A percentile compares a stretch with the other conserved stretches of the same genome.
These are phyloP conservation scores for Chelonia mydas DNA, from an alignment of 2,797 vertebrate genomes.

Conservation along the genomic window DNA sequence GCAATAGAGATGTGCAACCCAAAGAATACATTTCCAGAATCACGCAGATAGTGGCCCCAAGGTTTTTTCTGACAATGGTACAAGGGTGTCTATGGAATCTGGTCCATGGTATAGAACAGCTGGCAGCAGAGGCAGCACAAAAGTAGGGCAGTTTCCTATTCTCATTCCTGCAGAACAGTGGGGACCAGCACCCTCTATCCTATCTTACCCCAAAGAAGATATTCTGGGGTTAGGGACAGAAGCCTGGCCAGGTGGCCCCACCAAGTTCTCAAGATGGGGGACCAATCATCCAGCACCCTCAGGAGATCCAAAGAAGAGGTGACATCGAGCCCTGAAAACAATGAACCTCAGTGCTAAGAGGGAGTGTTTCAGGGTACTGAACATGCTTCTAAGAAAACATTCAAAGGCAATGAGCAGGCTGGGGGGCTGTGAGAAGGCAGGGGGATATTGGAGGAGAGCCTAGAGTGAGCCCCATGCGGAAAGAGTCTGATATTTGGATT, in stretches of 20 bases:
- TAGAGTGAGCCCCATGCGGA: not conserved
- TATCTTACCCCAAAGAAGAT: not conserved
- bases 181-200: not conserved
- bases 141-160: not conserved
- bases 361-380: not conserved
- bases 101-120: not conserved
- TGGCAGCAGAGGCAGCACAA: not conserved
- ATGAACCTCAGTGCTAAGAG: not conserved
- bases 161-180: not conserved
- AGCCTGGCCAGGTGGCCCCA: not conserved
- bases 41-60: fast-evolving
- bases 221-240: not conserved
- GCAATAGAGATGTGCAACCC: not conserved
- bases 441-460: not conserved
- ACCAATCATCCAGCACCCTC: not conserved
- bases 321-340: not conserved
- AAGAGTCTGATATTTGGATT: not conserved
- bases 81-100: not conserved
- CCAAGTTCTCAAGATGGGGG: not conserved
- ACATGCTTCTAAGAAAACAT: not conserved
- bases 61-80: not conserved
- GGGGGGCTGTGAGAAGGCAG: not conserved
- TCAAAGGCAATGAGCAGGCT: not conserved
- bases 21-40: not conserved
- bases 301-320: not conserved